phyloP scores from a whole-genome alignment of 2,888 invertebrate genomes.

The Caenorhabditis wallacei region DNA sequence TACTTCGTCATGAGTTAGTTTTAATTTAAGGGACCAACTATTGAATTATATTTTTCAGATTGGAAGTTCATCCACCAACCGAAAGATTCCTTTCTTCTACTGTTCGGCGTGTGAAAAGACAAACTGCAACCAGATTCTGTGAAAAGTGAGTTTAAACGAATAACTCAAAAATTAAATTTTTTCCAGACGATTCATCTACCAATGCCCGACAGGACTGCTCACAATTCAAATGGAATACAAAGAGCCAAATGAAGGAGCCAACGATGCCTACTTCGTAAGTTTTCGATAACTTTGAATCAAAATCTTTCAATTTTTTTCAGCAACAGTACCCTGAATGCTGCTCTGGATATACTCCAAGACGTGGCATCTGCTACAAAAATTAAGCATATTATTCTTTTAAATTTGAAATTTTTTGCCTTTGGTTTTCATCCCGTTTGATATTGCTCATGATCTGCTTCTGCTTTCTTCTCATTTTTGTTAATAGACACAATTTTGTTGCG shows the following conservation, averaged over 20 bases:
- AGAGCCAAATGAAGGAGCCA: constrained; percentile 51
- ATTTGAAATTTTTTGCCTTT: background rate
- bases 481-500: constrained; percentile 41
- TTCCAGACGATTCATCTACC: constrained; percentile 79
- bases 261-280: constrained; percentile 64
- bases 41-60: background rate
- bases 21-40: background rate
- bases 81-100: constrained; percentile 29
- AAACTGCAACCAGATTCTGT: constrained; percentile 59
- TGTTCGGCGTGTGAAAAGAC: constrained; percentile 54
- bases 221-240: constrained; percentile 80
- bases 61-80: constrained; percentile 65
- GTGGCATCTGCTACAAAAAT: constrained; percentile 72
- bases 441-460: constrained; percentile 53
- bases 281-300: too few relatives aligned
- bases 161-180: background rate
- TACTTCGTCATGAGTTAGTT: constrained; percentile 31
- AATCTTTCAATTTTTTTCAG: constrained; percentile 20
- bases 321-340: constrained; percentile 73
- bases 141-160: constrained; percentile 51
- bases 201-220: constrained; percentile 80
- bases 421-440: constrained; percentile 29
- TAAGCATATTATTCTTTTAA: background rate
- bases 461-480: constrained; percentile 31
- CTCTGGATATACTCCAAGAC: constrained; percentile 70